Evolutionary conservation across 2,113 vertebrate species (phyloP), one percentile per base, ranked within the genome.

Genomic region (Pantherophis guttatus): DNA sequence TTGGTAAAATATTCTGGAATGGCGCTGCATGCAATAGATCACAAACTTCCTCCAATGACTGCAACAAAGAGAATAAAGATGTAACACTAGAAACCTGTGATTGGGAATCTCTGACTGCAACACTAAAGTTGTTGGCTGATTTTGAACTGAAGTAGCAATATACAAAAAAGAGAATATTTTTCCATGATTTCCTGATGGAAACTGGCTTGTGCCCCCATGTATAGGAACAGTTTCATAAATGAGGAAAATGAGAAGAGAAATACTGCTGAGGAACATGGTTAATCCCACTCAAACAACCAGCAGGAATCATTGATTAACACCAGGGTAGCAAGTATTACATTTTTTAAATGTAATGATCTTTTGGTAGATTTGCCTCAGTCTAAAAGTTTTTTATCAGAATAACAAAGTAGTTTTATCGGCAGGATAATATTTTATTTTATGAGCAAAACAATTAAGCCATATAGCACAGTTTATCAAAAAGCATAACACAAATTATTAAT

Each of bases 11-110:
- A 92, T 99, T 99, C 95, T 99, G 98, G 95, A 99, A 99, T 0
- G 98, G 98, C 0, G 98, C 98, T 0, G 98, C 98, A 0, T 99
- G 98, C 93, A 99, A 53, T 93, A 99, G 97, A 96, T 99, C 98
- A 94, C 98, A 99, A 39, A 99, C 98, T 91, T 99, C 98, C 93
- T 99, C 98, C 29, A 98, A 96, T 21, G 98, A 99, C 98, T 99
- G 90, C 48, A 94, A 93, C 9, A 4, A 92, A 95, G 94, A 92
- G 90, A 92, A 94, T 87, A 0, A 94, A 33, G 94, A 55, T n/a
- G 13, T 4, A n/a, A 54, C 26, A 13, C 55, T 15, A 24, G 13
- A 44, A 23, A 44, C 21, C 33, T 57, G 8, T 7, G 13, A 53
- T 3, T n/a, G 52, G 23, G 52, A 15, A 44, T 92, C 52, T 89